These are phyloP conservation scores for Collichthys lucidus DNA, from an alignment of 2,113 vertebrate genomes.

Conservation along the genomic window DNA sequence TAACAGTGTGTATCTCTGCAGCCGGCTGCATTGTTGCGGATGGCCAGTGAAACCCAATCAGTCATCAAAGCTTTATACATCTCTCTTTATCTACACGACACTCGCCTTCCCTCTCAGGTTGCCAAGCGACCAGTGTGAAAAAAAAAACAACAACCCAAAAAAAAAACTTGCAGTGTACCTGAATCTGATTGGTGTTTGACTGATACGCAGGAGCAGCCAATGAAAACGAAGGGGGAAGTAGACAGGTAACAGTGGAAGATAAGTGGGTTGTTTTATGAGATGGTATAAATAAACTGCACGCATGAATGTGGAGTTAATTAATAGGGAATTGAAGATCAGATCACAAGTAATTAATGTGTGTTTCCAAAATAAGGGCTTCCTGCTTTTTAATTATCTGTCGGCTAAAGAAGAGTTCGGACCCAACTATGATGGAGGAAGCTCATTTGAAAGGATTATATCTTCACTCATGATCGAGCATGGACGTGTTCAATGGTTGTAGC, in stretches of 20 bases:
- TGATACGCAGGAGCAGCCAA: conserved; percentile 32
- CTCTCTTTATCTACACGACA: conserved; percentile 67
- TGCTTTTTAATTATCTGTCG: background rate
- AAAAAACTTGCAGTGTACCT: conserved; percentile 46
- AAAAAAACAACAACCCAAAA: no score
- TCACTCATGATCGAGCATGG: background rate
- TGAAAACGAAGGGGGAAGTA: conserved; percentile 39
- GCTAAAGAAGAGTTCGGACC: background rate
- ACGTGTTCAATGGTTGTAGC: background rate
- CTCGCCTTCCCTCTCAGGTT: conserved; percentile 61
- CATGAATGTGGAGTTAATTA: background rate
- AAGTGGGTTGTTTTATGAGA: conserved; percentile 1
- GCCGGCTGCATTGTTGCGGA: conserved; percentile 28
- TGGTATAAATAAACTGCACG: conserved; percentile 18
- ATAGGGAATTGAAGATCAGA: background rate
- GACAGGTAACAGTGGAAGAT: conserved; percentile 26
- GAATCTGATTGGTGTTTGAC: conserved; percentile 43
- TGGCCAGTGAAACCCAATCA: conserved; percentile 63
- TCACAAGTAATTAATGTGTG: background rate
- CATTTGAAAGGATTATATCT: background rate
- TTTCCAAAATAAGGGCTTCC: background rate
- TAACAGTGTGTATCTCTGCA: background rate
- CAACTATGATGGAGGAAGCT: background rate
- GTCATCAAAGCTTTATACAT: conserved; percentile 78
- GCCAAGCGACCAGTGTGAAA: conserved; percentile 49